Base-by-base conservation (phyloP, 2,888 invertebrate genomes). In the Diadegma fenestrale region DNA sequence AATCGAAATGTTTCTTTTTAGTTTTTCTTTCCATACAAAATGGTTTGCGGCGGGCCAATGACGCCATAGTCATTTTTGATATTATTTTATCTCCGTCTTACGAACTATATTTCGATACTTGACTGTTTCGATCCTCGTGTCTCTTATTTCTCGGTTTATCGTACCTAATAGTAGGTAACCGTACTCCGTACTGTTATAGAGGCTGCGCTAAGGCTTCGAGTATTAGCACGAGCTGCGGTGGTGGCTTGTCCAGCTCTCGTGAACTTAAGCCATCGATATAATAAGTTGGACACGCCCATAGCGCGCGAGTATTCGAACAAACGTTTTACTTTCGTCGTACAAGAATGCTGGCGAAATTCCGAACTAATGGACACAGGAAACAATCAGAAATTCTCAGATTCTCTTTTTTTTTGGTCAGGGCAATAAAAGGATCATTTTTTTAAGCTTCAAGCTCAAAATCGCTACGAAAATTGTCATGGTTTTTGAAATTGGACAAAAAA, bases 221-320 rank as follows among this genome's bases (percentile, higher is more conserved):
- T 71, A 84, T 80, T 26, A 63, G 48, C 72, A 48, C 45, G 72
- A 68, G 72, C 45, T 43, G 64, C 63, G 64, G 71, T 80, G 76
- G 76, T 58, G 45, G 66, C 61, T 68, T 63, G 45, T 69, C 58
- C 58, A 69, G 63, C 73, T 43, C 73, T 43, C 58, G 61, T 72
- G 77, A 80, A 85, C 84, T 81, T 85, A 81, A 85, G 73, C 81
- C 69, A 64, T 73, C 73, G 75, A 81, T 80, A 77, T 77, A 84
- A 61, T 54, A 81, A 81, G 78, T 78, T 77, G 43, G 68, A 75
- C 84, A 63, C 73, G 69, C 75, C 84, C 78, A 81, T 48, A 45
- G 45, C 7, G 19, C 69, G 48, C 12, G 54, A 51, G 30, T 41
- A 33, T 69, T 51, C 54, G 64, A n/a, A 14, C 58, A 64, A 68